These are phyloP conservation scores for Glyptemys insculpta DNA, from an alignment of 2,797 vertebrate species.

Conservation along the genomic window DNA sequence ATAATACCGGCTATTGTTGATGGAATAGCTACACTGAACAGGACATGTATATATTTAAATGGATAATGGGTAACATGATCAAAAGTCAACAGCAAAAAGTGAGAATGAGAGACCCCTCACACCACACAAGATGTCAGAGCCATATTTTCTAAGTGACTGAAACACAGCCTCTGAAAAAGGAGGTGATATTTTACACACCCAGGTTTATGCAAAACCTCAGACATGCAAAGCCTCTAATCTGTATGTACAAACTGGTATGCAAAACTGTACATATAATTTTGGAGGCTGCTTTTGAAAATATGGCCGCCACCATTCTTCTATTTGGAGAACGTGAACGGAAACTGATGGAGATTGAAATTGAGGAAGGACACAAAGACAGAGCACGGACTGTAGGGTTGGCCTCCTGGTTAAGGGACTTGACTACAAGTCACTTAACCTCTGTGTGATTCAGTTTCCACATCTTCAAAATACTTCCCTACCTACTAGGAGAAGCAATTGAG, in stretches of 20 bases:
- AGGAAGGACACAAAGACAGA: not conserved
- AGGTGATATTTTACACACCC: not conserved
- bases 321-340: constrained; percentile 4
- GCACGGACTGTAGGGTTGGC: constrained; percentile 38
- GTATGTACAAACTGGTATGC: not conserved
- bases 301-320: not conserved
- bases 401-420: not conserved
- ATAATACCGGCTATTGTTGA: not conserved
- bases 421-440: not conserved
- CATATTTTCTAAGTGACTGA: fast-evolving
- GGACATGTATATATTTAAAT: not conserved
- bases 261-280: not conserved
- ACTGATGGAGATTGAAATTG: constrained; percentile 7
- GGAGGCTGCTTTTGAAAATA: constrained; percentile 25
- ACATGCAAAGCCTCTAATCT: not conserved
- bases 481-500: not conserved
- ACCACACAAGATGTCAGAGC: not conserved
- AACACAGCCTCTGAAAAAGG: not conserved
- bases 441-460: not conserved
- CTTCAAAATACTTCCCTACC: not conserved
- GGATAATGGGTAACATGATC: not conserved
- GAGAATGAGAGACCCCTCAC: fast-evolving
- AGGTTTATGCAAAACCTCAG: not conserved
- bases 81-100: not conserved
- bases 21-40: not conserved